phyloP scores from a whole-genome alignment of 1,140 invertebrate genomes.

The Zaprionus taronus region DNA sequence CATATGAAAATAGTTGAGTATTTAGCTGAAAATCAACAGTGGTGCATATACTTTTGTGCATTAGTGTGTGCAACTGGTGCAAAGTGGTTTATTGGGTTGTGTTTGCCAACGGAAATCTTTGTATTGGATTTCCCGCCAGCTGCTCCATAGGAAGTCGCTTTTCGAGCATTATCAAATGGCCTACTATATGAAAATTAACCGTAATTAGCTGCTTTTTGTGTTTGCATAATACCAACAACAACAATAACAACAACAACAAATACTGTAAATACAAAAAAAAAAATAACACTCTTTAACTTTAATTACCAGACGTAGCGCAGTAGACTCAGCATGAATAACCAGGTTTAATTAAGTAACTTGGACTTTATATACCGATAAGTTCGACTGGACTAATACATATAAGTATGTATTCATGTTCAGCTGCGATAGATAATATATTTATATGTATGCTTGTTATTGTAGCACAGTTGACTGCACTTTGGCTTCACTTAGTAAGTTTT shows the following conservation, averaged over 20 bases:
- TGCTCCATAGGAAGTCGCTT: slow-evolving; percentile 59
- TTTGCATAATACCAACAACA: slow-evolving; percentile 55
- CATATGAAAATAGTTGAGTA: slow-evolving; percentile 35
- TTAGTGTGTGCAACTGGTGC: slow-evolving; percentile 24
- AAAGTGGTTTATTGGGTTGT: slow-evolving; percentile 61
- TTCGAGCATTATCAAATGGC: slow-evolving; percentile 52
- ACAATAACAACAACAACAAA: slow-evolving; percentile 11
- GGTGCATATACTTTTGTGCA: slow-evolving; percentile 1
- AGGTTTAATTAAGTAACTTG: slow-evolving; percentile 20
- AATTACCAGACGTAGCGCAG: slow-evolving; percentile 37
- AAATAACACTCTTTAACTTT: slow-evolving; percentile 34
- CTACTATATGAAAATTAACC: slow-evolving; percentile 73
- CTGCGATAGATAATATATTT: not conserved
- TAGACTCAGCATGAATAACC: slow-evolving; percentile 39
- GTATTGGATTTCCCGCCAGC: slow-evolving; percentile 49
- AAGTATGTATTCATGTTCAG: slow-evolving; percentile 1
- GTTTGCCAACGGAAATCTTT: slow-evolving; percentile 43
- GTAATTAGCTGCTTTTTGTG: slow-evolving; percentile 55
- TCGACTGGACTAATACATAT: not conserved
- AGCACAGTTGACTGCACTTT: slow-evolving; percentile 46
- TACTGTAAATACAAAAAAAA: slow-evolving; percentile 3
- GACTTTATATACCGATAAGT: not conserved
- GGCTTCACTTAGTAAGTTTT: slow-evolving; percentile 4
- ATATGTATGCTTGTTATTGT: not conserved
- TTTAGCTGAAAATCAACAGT: slow-evolving; percentile 17